phyloP scores from a whole-genome alignment of 2,888 invertebrate species.

The Pimpla rufipes region DNA sequence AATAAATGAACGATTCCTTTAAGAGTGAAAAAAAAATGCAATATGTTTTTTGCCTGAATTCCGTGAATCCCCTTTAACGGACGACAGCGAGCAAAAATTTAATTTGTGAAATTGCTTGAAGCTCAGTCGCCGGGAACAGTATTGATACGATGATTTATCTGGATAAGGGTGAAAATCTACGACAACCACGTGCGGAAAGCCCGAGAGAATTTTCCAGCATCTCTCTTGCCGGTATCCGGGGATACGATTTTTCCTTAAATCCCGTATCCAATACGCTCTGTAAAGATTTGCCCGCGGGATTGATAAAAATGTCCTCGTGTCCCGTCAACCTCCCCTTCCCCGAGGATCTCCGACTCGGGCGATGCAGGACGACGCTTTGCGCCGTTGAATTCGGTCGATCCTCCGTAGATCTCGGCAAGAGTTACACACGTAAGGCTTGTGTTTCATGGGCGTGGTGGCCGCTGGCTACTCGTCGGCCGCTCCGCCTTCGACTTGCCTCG shows the following conservation, averaged over 20 bases:
- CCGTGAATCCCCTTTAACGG: too few relatives aligned
- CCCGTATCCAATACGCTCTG: constrained; percentile 65
- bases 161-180: constrained; percentile 8
- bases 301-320: constrained; percentile 74
- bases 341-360: not conserved
- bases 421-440: constrained; percentile 21
- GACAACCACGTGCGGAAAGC: not conserved
- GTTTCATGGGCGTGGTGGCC: constrained; percentile 74
- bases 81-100: too few relatives aligned
- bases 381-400: constrained; percentile 3
- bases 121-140: not conserved
- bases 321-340: constrained; percentile 43
- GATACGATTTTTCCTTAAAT: constrained; percentile 23
- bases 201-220: not conserved
- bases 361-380: not conserved
- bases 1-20: too few relatives aligned
- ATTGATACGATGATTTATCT: constrained; percentile 12
- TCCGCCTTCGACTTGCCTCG: constrained; percentile 74
- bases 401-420: not conserved
- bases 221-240: constrained; percentile 5
- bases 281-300: constrained; percentile 75
- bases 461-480: constrained; percentile 72
- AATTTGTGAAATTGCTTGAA: not conserved
- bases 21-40: too few relatives aligned
- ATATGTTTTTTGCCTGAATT: too few relatives aligned